These are phyloP conservation scores for Yoshiicerus persimilis DNA, from an alignment of 1,140 invertebrate species.

Conservation along the genomic window DNA sequence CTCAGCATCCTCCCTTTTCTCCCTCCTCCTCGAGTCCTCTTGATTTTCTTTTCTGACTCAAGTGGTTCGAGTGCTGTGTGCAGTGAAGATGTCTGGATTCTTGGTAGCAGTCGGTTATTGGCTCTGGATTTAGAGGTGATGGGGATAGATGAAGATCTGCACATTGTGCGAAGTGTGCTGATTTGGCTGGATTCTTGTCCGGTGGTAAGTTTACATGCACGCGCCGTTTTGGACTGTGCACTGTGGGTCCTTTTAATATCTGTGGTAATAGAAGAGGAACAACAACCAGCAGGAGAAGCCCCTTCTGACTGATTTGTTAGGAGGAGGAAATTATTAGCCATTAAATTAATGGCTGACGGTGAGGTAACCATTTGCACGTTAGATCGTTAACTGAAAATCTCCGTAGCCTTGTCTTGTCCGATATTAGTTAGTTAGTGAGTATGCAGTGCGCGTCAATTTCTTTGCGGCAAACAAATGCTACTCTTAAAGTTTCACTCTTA, in stretches of 20 bases:
- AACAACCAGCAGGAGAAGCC: slow-evolving; percentile 12
- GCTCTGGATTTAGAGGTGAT: neutral
- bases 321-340: slow-evolving; percentile 20
- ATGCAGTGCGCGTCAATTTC: neutral
- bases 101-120: neutral
- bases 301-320: slow-evolving; percentile 2
- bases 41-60: neutral
- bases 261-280: neutral
- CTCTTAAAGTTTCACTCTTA: neutral
- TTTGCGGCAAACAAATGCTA: neutral
- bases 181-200: neutral
- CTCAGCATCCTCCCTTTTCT: neutral
- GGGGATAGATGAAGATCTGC: slow-evolving; percentile 8
- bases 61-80: neutral
- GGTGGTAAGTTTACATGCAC: neutral
- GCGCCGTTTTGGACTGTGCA: neutral
- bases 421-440: neutral
- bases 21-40: neutral
- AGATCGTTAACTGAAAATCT: slow-evolving; percentile 3
- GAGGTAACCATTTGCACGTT: slow-evolving; percentile 24
- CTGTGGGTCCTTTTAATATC: neutral
- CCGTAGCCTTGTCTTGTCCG: neutral
- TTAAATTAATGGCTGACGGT: slow-evolving; percentile 22
- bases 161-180: neutral
- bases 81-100: neutral